These are phyloP conservation scores for Onychorhynchus coronatus DNA, from an alignment of 2,113 vertebrate genomes.

Conservation along the genomic window DNA sequence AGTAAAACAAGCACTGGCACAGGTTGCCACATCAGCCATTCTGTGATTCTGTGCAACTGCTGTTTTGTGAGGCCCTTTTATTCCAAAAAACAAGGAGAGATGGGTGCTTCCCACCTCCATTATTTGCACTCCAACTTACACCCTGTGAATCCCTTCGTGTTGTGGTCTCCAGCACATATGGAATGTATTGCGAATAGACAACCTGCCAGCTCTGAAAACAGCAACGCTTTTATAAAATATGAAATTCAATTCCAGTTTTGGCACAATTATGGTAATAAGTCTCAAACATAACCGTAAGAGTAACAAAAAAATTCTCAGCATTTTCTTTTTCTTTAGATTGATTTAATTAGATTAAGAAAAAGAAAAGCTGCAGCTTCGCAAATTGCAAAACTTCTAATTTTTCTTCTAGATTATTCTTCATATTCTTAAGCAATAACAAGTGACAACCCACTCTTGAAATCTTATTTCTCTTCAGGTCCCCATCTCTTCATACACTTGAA, in stretches of 20 bases:
- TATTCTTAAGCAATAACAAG: not conserved
- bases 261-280: slow-evolving; percentile 64
- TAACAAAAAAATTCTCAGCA: not conserved
- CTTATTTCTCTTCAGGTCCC: not conserved
- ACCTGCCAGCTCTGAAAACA: slow-evolving; percentile 58
- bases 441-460: not conserved
- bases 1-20: not conserved
- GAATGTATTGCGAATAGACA: slow-evolving; percentile 41
- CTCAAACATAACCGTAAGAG: slow-evolving; percentile 53
- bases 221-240: slow-evolving; percentile 45
- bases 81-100: not conserved
- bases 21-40: not conserved
- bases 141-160: slow-evolving; percentile 7
- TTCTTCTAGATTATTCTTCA: not conserved
- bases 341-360: not conserved
- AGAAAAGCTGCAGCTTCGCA: not conserved
- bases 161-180: slow-evolving; percentile 52
- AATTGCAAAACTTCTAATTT: not conserved
- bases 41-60: not conserved
- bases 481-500: not conserved
- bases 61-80: not conserved
- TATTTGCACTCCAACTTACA: not conserved
- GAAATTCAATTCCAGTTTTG: slow-evolving; percentile 29
- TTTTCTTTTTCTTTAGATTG: not conserved
- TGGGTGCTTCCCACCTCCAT: not conserved